Percentiles rank a stretch among this genome's conserved stretches.
Evolutionary conservation across 2,888 invertebrate genomes (phyloP).

Genomic region (Odontocolon sp.): DNA sequence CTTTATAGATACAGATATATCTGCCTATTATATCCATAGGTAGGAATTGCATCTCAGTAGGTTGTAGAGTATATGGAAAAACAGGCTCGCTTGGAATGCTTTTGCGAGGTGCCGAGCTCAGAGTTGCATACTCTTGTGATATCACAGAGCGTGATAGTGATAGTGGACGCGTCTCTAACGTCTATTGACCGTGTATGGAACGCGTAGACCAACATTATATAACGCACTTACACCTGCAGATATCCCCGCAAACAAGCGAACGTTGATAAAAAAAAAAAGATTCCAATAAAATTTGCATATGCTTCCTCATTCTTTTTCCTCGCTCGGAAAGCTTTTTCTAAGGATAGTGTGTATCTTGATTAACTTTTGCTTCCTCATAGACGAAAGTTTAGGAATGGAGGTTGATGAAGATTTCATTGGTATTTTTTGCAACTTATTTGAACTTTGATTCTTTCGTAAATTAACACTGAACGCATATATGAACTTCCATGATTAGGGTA

Average conservation of each 20-base stretch:
- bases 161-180: background rate
- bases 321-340: no score
- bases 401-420: no score
- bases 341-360: no score
- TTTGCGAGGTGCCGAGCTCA: constrained; percentile 51
- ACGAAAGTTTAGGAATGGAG: no score
- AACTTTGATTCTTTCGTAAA: no score
- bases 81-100: constrained; percentile 47
- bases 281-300: no score
- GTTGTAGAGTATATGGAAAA: constrained; percentile 35
- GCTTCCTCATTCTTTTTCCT: no score
- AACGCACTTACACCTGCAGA: constrained; percentile 32
- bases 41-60: constrained; percentile 4
- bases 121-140: constrained; percentile 8
- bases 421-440: no score
- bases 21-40: background rate
- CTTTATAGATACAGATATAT: constrained; percentile 4
- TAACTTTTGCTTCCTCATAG: no score
- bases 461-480: no score
- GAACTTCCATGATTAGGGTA: no score
- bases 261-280: background rate
- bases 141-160: constrained; percentile 22
- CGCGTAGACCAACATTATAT: background rate
- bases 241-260: background rate
- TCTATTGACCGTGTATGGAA: no score